Evolutionary conservation across 64 coral and sea anemone genomes (phyloP).

Genomic region (Pocillopora damicornis): DNA sequence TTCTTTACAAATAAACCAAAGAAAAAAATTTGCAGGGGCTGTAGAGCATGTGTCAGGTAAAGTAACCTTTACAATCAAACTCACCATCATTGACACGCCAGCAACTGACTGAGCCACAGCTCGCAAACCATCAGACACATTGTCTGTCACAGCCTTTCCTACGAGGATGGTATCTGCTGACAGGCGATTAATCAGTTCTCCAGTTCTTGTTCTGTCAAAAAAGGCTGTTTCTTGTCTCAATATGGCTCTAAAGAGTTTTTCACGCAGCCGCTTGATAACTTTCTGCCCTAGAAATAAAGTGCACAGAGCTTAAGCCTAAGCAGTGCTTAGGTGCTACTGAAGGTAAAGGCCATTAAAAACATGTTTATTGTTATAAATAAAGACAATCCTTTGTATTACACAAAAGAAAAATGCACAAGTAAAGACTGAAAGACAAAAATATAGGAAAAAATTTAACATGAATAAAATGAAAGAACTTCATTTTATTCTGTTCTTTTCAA

Average conservation of each 20-base stretch:
- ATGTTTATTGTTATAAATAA: no score
- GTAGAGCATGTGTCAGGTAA: no score
- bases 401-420: no score
- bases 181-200: conserved; percentile 91
- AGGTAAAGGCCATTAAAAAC: no score
- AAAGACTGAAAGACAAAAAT: no score
- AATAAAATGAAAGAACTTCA: no score
- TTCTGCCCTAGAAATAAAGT: conserved; percentile 56
- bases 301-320: not conserved
- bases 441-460: no score
- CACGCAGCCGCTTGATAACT: conserved; percentile 69
- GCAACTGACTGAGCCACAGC: conserved; percentile 88
- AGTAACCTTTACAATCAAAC: not conserved
- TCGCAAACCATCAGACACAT: conserved; percentile 96
- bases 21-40: no score
- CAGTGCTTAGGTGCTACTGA: not conserved
- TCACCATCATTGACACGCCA: conserved; percentile 97
- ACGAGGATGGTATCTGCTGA: conserved; percentile 91
- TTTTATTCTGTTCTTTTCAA: no score
- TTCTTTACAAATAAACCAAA: no score
- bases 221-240: conserved; percentile 92
- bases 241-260: conserved; percentile 82
- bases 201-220: conserved; percentile 88
- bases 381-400: no score
- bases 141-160: conserved; percentile 96